Evolutionary conservation across 2,113 vertebrate species (phyloP).

Genomic region (Pterocles gutturalis): DNA sequence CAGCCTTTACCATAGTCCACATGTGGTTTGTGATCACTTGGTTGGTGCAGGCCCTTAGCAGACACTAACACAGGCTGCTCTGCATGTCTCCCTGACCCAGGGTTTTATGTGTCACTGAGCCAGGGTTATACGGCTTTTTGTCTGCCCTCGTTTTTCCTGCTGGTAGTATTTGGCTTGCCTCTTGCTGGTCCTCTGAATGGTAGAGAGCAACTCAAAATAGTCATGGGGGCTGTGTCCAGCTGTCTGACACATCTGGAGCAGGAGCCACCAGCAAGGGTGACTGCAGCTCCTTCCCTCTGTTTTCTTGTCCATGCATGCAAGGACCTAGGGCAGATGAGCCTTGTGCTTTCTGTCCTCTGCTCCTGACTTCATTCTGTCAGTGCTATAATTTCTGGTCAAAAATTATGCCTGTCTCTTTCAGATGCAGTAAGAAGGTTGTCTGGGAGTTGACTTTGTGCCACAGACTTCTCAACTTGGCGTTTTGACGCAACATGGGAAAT

Average conservation of each 20-base stretch:
- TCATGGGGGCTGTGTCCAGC: neutral
- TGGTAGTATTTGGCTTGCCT: neutral
- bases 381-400: neutral
- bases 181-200: neutral
- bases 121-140: neutral
- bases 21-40: neutral
- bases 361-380: neutral
- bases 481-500: neutral
- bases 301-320: neutral
- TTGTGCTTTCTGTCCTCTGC: neutral
- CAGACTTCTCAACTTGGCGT: neutral
- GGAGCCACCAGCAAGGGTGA: neutral
- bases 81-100: fast-evolving
- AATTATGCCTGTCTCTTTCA: neutral
- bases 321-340: neutral
- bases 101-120: neutral
- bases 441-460: neutral
- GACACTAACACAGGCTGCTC: neutral
- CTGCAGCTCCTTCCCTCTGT: neutral
- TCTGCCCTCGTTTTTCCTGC: neutral
- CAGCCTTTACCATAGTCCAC: no score
- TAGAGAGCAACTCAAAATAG: neutral
- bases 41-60: neutral
- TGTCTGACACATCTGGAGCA: neutral
- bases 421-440: neutral